Percentiles rank a stretch among this genome's conserved stretches.
Conservation (phyloP, 2,888 invertebrate genomes). For the Blomia tropicalis region DNA sequence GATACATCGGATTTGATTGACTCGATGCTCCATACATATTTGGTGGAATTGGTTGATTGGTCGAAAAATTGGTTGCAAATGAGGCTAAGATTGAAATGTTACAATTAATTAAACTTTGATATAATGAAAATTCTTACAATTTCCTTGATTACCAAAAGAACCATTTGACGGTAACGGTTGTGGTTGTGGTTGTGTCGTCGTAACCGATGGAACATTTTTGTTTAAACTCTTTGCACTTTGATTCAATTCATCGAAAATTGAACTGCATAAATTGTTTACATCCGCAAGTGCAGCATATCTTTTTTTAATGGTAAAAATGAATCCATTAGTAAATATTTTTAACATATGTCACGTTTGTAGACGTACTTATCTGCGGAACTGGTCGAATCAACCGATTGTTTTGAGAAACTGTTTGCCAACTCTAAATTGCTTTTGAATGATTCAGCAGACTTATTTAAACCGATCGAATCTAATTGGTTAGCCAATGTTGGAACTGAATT, state of each 20-base stretch:
- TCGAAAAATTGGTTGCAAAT: too few species aligned
- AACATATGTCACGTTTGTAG: neutral
- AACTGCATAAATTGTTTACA: constrained; percentile 13
- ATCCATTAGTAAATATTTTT: neutral
- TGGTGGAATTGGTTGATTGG: too few species aligned
- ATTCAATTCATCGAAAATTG: constrained; percentile 19
- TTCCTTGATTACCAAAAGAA: too few species aligned
- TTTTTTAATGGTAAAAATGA: neutral
- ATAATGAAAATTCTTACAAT: too few species aligned
- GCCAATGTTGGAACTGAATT: neutral
- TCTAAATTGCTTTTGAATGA: constrained; percentile 1
- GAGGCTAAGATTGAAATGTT: too few species aligned
- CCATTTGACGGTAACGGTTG: neutral
- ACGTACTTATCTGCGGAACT: constrained; percentile 15
- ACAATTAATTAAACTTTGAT: too few species aligned
- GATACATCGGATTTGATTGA: too few species aligned
- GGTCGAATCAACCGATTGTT: constrained; percentile 11
- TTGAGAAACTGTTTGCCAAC: neutral
- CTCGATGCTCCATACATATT: too few species aligned
- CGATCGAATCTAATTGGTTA: neutral
- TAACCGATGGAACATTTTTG: neutral
- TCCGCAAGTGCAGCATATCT: constrained; percentile 22
- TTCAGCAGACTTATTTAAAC: neutral
- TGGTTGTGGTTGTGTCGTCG: neutral
- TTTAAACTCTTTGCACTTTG: too few species aligned